Percentiles rank a stretch among this genome's conserved stretches.
phyloP scores from a whole-genome alignment of 1,140 invertebrate genomes.

The Berghia stephanieae region DNA sequence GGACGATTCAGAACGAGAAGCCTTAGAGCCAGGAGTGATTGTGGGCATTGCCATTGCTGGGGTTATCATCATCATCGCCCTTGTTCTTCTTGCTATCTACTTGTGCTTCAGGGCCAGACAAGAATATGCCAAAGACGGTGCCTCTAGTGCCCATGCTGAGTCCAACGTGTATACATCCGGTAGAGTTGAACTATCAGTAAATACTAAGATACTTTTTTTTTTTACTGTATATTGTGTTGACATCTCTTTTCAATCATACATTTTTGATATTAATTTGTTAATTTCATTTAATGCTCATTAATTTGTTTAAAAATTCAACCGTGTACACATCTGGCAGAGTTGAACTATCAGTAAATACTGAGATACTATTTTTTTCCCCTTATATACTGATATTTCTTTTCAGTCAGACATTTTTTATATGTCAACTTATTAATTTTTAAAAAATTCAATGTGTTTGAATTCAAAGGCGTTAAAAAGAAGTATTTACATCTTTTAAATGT shows the following conservation, averaged over 20 bases:
- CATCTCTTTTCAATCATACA: not conserved
- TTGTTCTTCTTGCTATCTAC: slow-evolving; percentile 38
- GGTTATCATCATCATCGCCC: slow-evolving; percentile 37
- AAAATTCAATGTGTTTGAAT: not conserved
- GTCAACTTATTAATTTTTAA: not conserved
- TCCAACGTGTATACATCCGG: slow-evolving; percentile 36
- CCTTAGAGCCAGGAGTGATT: slow-evolving; percentile 34
- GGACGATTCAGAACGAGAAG: too few relatives aligned
- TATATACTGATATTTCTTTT: not conserved
- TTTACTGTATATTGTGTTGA: not conserved
- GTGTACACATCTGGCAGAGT: slow-evolving; percentile 38
- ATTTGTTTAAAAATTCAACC: slow-evolving; percentile 13
- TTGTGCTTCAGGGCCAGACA: slow-evolving; percentile 30
- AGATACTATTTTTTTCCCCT: not conserved
- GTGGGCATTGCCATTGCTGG: slow-evolving; percentile 39
- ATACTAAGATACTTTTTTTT: not conserved
- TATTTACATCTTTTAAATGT: too few relatives aligned
- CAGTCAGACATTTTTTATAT: not conserved
- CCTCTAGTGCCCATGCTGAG: slow-evolving; percentile 13
- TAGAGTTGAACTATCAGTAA: slow-evolving; percentile 26
- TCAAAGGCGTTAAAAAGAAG: too few relatives aligned
- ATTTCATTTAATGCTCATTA: not conserved
- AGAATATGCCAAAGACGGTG: slow-evolving; percentile 18
- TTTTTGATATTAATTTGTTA: not conserved
- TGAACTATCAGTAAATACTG: slow-evolving; percentile 9